Conservation (phyloP, 2,113 vertebrate genomes). For the Phalacrocorax aristotelis region DNA sequence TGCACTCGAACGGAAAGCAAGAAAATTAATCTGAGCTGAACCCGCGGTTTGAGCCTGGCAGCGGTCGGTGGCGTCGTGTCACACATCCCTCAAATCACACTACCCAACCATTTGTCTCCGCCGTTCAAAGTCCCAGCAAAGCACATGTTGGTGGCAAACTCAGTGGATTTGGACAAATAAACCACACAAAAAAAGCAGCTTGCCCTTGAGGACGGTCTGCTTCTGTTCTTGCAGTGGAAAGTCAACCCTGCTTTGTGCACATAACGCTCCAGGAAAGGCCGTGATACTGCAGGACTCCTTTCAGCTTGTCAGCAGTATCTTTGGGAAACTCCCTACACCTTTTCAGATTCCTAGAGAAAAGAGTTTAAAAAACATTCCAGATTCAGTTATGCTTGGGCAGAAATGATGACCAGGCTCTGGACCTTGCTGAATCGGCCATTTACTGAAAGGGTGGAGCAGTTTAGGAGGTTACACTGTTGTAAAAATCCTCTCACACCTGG, state of each 20-base stretch:
- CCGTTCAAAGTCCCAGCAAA: not conserved
- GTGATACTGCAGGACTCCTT: not conserved
- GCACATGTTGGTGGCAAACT: not conserved
- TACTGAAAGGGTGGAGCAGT: not conserved
- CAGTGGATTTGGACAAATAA: not conserved
- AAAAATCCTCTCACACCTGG: not conserved
- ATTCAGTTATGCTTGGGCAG: not conserved
- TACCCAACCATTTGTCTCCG: not conserved
- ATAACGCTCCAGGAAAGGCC: not conserved
- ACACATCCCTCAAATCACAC: not conserved
- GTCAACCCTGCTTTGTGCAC: not conserved
- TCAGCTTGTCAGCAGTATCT: not conserved
- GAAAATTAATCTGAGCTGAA: not conserved
- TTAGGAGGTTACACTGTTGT: not conserved
- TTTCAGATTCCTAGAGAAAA: not conserved
- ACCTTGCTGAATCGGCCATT: not conserved
- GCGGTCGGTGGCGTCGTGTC: not conserved
- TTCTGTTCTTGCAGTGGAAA: not conserved
- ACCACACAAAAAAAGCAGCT: not conserved
- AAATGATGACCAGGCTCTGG: not conserved
- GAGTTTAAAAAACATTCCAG: not conserved
- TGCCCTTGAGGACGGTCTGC: not conserved
- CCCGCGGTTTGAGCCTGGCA: not conserved
- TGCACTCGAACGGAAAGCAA: not conserved
- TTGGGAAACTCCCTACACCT: not conserved